A percentile compares a stretch with the other conserved stretches of the same genome.
phyloP scores from a whole-genome alignment of 2,888 invertebrate species.

The Chromoteleia sp. region DNA sequence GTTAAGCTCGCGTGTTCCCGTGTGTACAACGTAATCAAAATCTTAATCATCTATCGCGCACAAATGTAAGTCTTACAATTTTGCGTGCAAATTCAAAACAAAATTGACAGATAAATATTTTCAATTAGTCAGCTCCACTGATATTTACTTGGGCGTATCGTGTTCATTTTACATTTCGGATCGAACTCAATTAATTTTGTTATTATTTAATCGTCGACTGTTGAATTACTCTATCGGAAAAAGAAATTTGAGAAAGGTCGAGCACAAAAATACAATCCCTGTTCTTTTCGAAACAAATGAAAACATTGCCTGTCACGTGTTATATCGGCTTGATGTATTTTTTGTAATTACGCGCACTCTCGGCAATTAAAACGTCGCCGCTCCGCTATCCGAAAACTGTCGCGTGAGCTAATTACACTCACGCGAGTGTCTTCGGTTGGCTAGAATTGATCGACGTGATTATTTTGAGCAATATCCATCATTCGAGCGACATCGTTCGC shows the following conservation, averaged over 20 bases:
- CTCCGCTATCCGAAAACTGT: constrained; percentile 49
- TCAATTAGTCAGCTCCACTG: constrained; percentile 17
- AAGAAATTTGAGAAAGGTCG: constrained; percentile 33
- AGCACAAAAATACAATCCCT: constrained; percentile 12
- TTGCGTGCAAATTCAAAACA: constrained; percentile 10
- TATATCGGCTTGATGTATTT: constrained; percentile 29
- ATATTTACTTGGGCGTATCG: constrained; percentile 8
- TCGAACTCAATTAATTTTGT: constrained; percentile 52
- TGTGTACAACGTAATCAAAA: too few relatives aligned
- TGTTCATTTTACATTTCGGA: constrained; percentile 37
- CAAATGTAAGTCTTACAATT: background rate
- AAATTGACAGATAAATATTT: constrained; percentile 27
- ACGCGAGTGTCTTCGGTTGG: constrained; percentile 44
- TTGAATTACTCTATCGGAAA: background rate
- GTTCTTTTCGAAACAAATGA: constrained; percentile 37
- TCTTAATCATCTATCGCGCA: constrained; percentile 15
- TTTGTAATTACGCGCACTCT: constrained; percentile 44
- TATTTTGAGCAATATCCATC: constrained; percentile 40
- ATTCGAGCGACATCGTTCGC: background rate
- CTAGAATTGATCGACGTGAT: constrained; percentile 26
- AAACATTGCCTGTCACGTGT: constrained; percentile 43
- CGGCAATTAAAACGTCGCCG: constrained; percentile 54
- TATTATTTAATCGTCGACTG: constrained; percentile 50
- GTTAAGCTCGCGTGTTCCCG: too few relatives aligned
- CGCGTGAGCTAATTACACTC: constrained; percentile 56